Evolutionary conservation across 1,140 invertebrate species (phyloP).

Genomic region (Onthophagus taurus): DNA sequence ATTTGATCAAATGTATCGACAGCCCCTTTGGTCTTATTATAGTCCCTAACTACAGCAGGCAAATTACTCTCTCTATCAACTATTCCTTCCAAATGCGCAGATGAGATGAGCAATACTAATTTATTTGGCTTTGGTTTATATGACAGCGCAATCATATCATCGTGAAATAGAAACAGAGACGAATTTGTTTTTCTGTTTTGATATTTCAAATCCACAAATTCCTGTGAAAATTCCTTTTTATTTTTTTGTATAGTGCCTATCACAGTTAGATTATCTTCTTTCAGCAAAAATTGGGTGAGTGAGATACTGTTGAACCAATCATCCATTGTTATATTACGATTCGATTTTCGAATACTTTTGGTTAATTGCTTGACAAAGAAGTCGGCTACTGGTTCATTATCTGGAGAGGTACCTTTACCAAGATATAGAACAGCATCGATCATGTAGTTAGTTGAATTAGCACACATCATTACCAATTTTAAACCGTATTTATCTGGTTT

Average conservation of each 20-base stretch:
- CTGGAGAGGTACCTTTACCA: constrained; percentile 26
- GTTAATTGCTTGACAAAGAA: constrained; percentile 20
- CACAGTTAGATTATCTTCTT: constrained; percentile 31
- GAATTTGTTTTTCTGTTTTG: constrained; percentile 3
- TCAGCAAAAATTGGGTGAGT: constrained; percentile 27
- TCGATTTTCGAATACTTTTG: constrained; percentile 22
- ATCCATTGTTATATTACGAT: constrained; percentile 32
- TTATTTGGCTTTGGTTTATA: constrained; percentile 8
- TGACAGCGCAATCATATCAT: background rate
- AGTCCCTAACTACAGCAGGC: background rate
- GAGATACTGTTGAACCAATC: constrained; percentile 37
- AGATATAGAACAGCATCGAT: constrained; percentile 28
- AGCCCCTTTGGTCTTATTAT: background rate
- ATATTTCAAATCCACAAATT: constrained; percentile 10
- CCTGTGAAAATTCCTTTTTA: constrained; percentile 35
- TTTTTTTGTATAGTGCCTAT: constrained; percentile 41
- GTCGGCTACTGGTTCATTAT: constrained; percentile 25
- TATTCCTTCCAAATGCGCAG: background rate
- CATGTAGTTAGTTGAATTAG: constrained; percentile 25
- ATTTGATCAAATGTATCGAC: too few species aligned
- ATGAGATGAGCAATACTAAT: background rate
- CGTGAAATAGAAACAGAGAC: constrained; percentile 1
- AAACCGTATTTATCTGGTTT: constrained; percentile 39
- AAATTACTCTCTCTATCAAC: too few species aligned
- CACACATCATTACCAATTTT: constrained; percentile 28